These are phyloP conservation scores for Hyperoodon ampullatus DNA, from an alignment of 2,113 vertebrate species.

Conservation along the genomic window DNA sequence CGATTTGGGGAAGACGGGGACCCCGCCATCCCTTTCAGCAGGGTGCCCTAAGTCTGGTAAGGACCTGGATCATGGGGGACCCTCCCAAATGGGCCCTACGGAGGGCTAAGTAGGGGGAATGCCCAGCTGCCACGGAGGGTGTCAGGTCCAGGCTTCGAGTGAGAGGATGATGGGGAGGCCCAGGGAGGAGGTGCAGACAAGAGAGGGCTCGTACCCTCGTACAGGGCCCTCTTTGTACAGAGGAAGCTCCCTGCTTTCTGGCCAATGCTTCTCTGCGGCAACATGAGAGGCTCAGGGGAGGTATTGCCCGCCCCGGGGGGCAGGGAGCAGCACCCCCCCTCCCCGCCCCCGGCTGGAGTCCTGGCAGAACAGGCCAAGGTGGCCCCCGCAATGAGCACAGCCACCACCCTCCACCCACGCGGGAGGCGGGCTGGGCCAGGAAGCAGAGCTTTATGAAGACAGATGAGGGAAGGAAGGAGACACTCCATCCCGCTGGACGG, in stretches of 20 bases:
- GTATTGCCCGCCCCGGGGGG: accelerated
- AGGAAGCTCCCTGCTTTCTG: neutral
- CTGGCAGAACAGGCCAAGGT: neutral
- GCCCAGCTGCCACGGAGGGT: neutral
- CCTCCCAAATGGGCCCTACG: accelerated
- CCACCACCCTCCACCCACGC: neutral
- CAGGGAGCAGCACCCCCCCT: accelerated
- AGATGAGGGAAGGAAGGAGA: slow-evolving; percentile 4
- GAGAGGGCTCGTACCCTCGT: accelerated
- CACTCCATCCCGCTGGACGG: neutral
- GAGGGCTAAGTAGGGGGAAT: accelerated
- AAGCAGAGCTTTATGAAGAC: neutral
- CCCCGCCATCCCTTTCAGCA: accelerated
- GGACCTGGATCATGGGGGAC: accelerated
- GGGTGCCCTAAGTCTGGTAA: too few species aligned
- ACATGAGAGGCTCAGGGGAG: neutral
- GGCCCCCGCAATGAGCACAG: accelerated
- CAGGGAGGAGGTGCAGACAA: too few species aligned
- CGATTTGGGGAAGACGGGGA: accelerated
- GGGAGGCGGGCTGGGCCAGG: neutral
- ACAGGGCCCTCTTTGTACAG: accelerated
- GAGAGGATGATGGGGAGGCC: accelerated
- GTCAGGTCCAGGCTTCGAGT: neutral
- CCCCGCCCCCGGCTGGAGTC: neutral
- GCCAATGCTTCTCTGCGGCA: neutral